Evolutionary conservation across 1,140 invertebrate genomes (phyloP), one percentile per base, ranked within the genome.

Genomic region (Zaprionus camerounensis): DNA sequence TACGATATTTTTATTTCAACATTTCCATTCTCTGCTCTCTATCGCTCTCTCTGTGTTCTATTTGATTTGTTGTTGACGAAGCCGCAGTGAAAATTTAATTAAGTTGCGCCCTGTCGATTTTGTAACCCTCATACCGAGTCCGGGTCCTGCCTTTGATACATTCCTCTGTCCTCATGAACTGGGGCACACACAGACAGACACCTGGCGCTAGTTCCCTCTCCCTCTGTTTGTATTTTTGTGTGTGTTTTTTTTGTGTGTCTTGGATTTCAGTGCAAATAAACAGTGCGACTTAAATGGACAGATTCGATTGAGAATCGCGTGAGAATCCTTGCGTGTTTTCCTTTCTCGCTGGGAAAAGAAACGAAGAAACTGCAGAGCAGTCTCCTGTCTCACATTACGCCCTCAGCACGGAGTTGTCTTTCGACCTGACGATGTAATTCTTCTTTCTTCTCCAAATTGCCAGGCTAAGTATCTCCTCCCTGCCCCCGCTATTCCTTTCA

Each of bases 51-150:
- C 67, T 22, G 1, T 68, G 49, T 36, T 79, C 57, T 88, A 55
- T 84, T 84, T 91, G 85, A 81, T 81, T 83, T 71, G 63, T 75
- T 46, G 77, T 84, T 85, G 76, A 80, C 82, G 85, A 91, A 90
- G 85, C 84, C 82, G 86, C 86, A 91, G 85, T 91, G 82, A 82
- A 90, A 90, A 90, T 90, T 90, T 90, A 90, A 90, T 90, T 90
- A 90, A 90, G 80, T 88, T 70, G 85, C 75, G 49, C 78, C 70
- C 75, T 56, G 64, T 65, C 38, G 74, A 71, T 65, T 65, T 38
- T 36, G 41, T 69, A 36, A 62, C 46, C 67, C 71, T 55, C 56
- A 17, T n/a, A 4, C 59, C 11, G 5, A 6, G 1, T 7, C 5
- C 36, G 13, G 6, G 20, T 13, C 6, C 56, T 24, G 22, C 55